phyloP scores from a whole-genome alignment of 2,113 vertebrate genomes.

The Vulpes lagopus region DNA sequence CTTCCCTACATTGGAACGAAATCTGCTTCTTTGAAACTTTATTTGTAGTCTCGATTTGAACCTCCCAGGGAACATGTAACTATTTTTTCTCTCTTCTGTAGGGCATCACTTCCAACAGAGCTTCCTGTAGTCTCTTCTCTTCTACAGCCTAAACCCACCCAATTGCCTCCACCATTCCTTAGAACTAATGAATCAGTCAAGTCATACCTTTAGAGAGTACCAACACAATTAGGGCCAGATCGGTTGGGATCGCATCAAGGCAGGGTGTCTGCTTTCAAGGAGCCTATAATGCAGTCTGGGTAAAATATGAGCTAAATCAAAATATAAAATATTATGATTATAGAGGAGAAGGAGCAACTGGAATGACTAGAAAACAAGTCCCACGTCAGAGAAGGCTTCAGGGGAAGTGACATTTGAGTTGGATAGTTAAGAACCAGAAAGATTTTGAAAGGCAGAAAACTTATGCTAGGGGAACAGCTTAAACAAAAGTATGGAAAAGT shows the following conservation, averaged over 20 bases:
- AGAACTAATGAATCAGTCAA: not conserved
- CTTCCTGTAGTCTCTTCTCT: not conserved
- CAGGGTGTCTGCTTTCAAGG: not conserved
- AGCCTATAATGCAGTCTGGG: not conserved
- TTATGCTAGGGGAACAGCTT: not conserved
- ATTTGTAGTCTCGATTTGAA: not conserved
- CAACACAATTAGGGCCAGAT: not conserved
- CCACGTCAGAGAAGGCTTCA: not conserved
- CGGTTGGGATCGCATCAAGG: not conserved
- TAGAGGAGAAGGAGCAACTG: not conserved
- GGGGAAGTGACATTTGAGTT: not conserved
- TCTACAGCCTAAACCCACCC: not conserved
- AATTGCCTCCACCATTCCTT: not conserved
- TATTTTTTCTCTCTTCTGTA: not conserved
- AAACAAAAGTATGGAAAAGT: not conserved
- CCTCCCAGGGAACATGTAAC: not conserved
- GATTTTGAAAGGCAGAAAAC: not conserved
- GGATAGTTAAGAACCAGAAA: not conserved
- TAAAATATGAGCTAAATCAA: not conserved
- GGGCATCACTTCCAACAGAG: not conserved
- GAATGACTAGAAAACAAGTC: not conserved
- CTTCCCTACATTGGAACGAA: not conserved
- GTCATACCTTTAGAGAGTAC: not conserved
- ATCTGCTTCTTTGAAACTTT: conserved; percentile 7
- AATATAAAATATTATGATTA: conserved; percentile 5